Evolutionary conservation across 2,888 invertebrate species (phyloP).

Genomic region (Darwinula stevensoni): DNA sequence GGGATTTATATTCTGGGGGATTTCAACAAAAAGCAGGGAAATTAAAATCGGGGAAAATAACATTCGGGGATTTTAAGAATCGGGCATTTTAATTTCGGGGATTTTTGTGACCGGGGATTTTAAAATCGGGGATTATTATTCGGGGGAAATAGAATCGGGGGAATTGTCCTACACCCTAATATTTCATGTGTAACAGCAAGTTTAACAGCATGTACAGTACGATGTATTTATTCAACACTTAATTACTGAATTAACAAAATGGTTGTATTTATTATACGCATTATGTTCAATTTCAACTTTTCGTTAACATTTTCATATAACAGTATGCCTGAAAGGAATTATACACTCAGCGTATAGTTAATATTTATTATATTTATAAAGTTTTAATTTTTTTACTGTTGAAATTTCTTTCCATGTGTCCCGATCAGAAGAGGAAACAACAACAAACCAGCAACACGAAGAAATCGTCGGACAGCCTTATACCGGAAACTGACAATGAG

Average conservation of each 20-base stretch:
- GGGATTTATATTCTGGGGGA: conserved; percentile 1
- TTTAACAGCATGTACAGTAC: conserved; percentile 2
- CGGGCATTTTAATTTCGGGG: conserved; percentile 2
- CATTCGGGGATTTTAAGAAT: conserved; percentile 2
- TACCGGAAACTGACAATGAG: conserved; percentile 2
- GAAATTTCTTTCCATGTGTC: conserved; percentile 2
- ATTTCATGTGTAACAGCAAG: conserved; percentile 2
- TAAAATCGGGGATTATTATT: conserved; percentile 2
- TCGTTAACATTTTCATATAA: conserved; percentile 2
- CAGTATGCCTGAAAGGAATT: conserved; percentile 2
- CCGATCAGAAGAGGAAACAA: conserved; percentile 2
- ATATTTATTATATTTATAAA: conserved; percentile 2
- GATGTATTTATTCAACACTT: conserved; percentile 2
- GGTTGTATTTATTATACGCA: conserved; percentile 2
- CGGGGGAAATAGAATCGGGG: conserved; percentile 2
- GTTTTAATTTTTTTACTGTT: conserved; percentile 2
- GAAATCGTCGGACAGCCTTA: conserved; percentile 2
- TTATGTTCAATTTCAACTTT: conserved; percentile 2
- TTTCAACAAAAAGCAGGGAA: conserved; percentile 2
- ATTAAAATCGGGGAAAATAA: conserved; percentile 2
- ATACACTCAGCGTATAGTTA: conserved; percentile 2
- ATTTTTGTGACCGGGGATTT: conserved; percentile 2
- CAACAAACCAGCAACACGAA: conserved; percentile 2
- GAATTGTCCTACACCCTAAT: conserved; percentile 2
- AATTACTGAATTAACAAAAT: conserved; percentile 2